phyloP scores from a whole-genome alignment of 2,797 vertebrate genomes.

The Melanotaenia nigrans region DNA sequence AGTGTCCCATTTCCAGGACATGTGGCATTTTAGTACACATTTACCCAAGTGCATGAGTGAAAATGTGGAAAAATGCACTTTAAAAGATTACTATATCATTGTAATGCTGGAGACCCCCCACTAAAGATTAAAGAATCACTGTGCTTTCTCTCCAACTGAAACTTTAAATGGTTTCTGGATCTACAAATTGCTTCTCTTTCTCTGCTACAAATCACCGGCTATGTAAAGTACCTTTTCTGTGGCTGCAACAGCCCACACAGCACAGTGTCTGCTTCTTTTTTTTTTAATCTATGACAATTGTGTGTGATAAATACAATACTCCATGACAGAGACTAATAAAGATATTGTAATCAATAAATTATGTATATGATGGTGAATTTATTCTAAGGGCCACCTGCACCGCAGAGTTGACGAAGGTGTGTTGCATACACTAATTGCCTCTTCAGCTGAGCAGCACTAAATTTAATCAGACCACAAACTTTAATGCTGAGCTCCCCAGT shows the following conservation, averaged over 20 bases:
- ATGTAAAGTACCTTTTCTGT: conserved; percentile 60
- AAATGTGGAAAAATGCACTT: conserved; percentile 2
- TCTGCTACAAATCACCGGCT: conserved; percentile 39
- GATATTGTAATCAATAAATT: conserved; percentile 62
- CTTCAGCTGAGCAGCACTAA: conserved; percentile 74
- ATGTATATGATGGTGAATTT: conserved; percentile 67
- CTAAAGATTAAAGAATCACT: conserved; percentile 7
- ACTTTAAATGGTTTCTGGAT: conserved; percentile 52
- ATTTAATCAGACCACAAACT: conserved; percentile 83
- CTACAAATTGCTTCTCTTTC: conserved; percentile 58
- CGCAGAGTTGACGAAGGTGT: conserved; percentile 57
- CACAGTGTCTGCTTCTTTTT: conserved; percentile 34
- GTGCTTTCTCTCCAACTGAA: conserved; percentile 33
- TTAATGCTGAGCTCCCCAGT: conserved; percentile 72
- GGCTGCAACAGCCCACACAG: conserved; percentile 59
- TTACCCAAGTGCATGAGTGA: background rate
- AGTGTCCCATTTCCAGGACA: conserved; percentile 26
- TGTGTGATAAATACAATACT: conserved; percentile 51
- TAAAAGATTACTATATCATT: conserved; percentile 9
- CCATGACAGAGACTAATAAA: conserved; percentile 55
- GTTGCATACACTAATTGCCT: conserved; percentile 78
- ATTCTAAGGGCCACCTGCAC: conserved; percentile 71
- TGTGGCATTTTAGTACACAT: conserved; percentile 20
- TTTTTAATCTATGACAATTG: conserved; percentile 17
- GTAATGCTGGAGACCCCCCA: conserved; percentile 14